A percentile compares a stretch with the other conserved stretches of the same genome.
These are phyloP conservation scores for Leptinotarsa lineolata DNA, from an alignment of 1,140 invertebrate genomes.

Conservation along the genomic window DNA sequence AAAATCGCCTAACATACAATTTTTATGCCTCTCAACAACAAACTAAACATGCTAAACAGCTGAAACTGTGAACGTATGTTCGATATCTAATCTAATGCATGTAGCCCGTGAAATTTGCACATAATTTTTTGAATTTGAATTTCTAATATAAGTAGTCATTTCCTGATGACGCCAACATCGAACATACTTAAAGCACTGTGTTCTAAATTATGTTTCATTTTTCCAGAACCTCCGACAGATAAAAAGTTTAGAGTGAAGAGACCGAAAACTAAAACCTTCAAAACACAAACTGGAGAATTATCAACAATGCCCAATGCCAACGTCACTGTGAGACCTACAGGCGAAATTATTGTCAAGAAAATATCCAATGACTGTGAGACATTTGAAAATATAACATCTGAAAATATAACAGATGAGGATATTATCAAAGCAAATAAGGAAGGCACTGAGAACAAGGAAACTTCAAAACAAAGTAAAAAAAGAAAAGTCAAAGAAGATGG, in stretches of 20 bases:
- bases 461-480: conserved; percentile 7
- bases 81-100: no score
- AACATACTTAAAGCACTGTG: neutral
- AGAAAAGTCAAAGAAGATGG: neutral
- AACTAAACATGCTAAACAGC: no score
- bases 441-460: neutral
- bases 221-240: conserved; percentile 58
- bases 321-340: conserved; percentile 62
- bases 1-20: no score
- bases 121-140: no score
- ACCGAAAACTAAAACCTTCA: conserved; percentile 62
- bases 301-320: conserved; percentile 58
- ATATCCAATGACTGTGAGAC: neutral
- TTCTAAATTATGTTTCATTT: conserved; percentile 37
- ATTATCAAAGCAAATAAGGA: neutral
- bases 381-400: neutral
- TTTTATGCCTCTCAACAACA: no score
- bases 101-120: no score
- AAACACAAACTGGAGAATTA: conserved; percentile 62
- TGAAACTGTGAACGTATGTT: no score
- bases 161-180: no score
- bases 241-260: conserved; percentile 50
- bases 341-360: conserved; percentile 55
- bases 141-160: no score
- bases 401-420: conserved; percentile 10